Conservation (phyloP, 2,113 vertebrate species). For the Myotis davidii region DNA sequence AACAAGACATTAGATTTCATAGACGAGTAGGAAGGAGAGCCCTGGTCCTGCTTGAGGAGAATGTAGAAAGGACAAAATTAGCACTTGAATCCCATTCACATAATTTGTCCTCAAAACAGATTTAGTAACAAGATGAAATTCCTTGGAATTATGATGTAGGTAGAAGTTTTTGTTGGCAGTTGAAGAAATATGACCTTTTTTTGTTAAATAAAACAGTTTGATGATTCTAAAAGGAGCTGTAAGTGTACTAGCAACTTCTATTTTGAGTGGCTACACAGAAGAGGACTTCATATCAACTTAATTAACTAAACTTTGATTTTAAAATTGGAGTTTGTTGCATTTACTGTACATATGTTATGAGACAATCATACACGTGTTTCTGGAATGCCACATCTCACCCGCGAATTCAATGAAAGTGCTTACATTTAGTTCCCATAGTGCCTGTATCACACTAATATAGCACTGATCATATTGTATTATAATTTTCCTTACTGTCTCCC, state of each 20-base stretch:
- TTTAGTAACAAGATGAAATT: not conserved
- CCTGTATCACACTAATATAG: not conserved
- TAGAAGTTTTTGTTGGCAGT: constrained; percentile 35
- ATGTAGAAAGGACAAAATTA: not conserved
- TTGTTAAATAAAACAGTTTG: constrained; percentile 24
- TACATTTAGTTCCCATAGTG: not conserved
- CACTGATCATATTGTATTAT: not conserved
- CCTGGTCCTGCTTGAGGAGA: not conserved
- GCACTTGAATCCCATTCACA: not conserved
- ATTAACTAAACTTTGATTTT: constrained; percentile 1
- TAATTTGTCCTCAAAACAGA: constrained; percentile 25
- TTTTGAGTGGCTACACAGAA: not conserved
- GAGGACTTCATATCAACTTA: not conserved
- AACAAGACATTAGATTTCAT: not conserved
- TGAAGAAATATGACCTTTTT: constrained; percentile 31
- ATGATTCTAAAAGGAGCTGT: not conserved
- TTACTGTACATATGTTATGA: not conserved
- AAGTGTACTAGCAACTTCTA: not conserved
- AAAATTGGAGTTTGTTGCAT: not conserved
- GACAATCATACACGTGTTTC: not conserved
- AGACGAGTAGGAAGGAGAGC: not conserved
- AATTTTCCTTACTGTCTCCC: not conserved
- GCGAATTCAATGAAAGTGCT: not conserved
- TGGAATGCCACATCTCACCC: not conserved
- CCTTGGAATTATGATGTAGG: constrained; percentile 34